A percentile compares a stretch with the other conserved stretches of the same genome.
Evolutionary conservation across 1,140 invertebrate genomes (phyloP).

Genomic region (Ectropis grisescens): DNA sequence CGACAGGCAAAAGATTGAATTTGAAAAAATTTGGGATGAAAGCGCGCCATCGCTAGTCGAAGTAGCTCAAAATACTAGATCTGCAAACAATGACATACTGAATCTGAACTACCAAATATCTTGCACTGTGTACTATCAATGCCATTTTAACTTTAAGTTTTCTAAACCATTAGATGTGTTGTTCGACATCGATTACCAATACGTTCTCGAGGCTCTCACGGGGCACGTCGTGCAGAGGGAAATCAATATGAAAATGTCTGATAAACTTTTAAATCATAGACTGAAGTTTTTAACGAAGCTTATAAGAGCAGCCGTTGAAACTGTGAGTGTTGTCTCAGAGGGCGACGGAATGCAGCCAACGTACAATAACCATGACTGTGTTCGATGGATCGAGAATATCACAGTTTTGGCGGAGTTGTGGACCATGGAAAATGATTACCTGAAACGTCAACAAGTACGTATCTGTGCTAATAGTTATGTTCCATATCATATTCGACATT

Average conservation of each 20-base stretch:
- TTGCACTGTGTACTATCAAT: constrained; percentile 82
- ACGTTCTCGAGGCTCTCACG: constrained; percentile 44
- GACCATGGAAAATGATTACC: constrained; percentile 81
- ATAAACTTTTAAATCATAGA: constrained; percentile 70
- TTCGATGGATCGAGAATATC: constrained; percentile 79
- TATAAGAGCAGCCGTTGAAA: constrained; percentile 76
- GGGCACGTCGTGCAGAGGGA: constrained; percentile 32
- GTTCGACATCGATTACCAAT: constrained; percentile 76
- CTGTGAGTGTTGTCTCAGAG: constrained; percentile 54
- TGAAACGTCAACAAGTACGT: constrained; percentile 79
- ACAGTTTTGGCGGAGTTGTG: constrained; percentile 82
- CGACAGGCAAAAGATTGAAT: constrained; percentile 69
- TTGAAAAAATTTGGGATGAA: constrained; percentile 79
- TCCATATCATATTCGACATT: too few species aligned
- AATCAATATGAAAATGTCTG: constrained; percentile 34
- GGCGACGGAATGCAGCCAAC: constrained; percentile 22
- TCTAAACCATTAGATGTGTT: constrained; percentile 80
- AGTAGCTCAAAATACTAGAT: constrained; percentile 81
- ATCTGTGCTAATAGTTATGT: too few species aligned
- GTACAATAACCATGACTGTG: constrained; percentile 72
- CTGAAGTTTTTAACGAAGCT: constrained; percentile 76
- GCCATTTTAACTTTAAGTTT: constrained; percentile 82
- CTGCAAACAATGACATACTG: constrained; percentile 81
- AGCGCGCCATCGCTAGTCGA: constrained; percentile 78
- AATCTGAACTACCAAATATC: constrained; percentile 84